phyloP scores from a whole-genome alignment of 2,797 vertebrate genomes.

The Odontamblyopus lacepedii region DNA sequence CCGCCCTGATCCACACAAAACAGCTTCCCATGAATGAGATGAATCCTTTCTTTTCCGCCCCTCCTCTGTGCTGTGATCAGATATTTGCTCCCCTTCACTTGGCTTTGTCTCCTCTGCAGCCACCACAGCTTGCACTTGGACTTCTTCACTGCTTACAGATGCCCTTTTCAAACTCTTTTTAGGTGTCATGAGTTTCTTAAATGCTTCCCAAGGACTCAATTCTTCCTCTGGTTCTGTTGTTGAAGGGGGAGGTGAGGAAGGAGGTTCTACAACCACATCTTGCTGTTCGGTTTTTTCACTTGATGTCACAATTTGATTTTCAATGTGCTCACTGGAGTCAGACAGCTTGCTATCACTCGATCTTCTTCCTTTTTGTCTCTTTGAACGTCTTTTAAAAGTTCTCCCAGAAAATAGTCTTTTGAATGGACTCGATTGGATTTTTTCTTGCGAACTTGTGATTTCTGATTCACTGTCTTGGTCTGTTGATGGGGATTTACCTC shows the following conservation, averaged over 20 bases:
- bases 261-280: conserved; percentile 70
- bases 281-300: conserved; percentile 77
- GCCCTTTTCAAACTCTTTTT: conserved; percentile 82
- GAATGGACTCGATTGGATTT: conserved; percentile 86
- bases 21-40: conserved; percentile 90
- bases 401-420: conserved; percentile 86
- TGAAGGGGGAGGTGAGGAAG: conserved; percentile 71
- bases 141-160: conserved; percentile 59
- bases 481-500: conserved; percentile 45
- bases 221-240: conserved; percentile 79
- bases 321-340: conserved; percentile 62
- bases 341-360: conserved; percentile 75
- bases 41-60: conserved; percentile 88
- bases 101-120: conserved; percentile 75
- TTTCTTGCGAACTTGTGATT: conserved; percentile 81
- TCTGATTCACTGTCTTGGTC: conserved; percentile 73
- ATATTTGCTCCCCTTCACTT: conserved; percentile 74
- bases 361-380: conserved; percentile 82
- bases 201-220: conserved; percentile 87
- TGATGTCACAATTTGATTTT: conserved; percentile 67
- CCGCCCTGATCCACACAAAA: conserved; percentile 90
- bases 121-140: conserved; percentile 44
- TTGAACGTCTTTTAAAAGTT: conserved; percentile 84
- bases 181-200: conserved; percentile 91
- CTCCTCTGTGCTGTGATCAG: conserved; percentile 81